Evolutionary conservation across 2,113 vertebrate species (phyloP).

Genomic region (Xenus cinereus): DNA sequence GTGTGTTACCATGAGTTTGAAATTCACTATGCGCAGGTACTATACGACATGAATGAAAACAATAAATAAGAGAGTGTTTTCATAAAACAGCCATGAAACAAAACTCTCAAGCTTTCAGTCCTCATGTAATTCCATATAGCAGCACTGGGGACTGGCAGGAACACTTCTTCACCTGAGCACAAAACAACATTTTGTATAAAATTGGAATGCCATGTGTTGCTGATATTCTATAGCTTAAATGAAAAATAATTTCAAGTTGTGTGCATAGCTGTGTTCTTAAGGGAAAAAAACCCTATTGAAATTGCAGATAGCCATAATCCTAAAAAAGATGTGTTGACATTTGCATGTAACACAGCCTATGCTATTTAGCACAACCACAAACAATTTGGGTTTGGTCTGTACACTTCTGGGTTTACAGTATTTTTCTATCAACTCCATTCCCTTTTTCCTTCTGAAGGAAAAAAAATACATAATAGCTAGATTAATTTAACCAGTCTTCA

Average conservation of each 20-base stretch:
- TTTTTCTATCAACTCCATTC: background rate
- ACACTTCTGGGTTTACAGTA: background rate
- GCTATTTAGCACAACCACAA: background rate
- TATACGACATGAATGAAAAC: background rate
- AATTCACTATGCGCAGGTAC: background rate
- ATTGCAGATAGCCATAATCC: background rate
- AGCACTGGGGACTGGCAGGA: background rate
- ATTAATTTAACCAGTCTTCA: background rate
- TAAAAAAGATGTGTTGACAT: background rate
- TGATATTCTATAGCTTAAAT: background rate
- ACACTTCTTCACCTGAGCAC: background rate
- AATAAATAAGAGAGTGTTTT: background rate
- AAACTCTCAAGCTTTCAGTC: accelerated
- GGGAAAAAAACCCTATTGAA: accelerated
- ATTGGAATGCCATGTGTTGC: background rate
- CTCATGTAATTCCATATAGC: accelerated
- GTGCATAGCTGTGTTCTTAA: background rate
- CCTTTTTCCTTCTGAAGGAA: background rate
- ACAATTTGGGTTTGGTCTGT: background rate
- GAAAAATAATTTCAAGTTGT: background rate
- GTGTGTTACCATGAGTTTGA: too few species aligned
- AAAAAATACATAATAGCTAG: background rate
- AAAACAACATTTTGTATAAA: background rate
- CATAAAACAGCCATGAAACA: background rate
- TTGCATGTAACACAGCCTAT: background rate